Evolutionary conservation across 2,888 invertebrate genomes (phyloP).

Genomic region (Auanema sp.): DNA sequence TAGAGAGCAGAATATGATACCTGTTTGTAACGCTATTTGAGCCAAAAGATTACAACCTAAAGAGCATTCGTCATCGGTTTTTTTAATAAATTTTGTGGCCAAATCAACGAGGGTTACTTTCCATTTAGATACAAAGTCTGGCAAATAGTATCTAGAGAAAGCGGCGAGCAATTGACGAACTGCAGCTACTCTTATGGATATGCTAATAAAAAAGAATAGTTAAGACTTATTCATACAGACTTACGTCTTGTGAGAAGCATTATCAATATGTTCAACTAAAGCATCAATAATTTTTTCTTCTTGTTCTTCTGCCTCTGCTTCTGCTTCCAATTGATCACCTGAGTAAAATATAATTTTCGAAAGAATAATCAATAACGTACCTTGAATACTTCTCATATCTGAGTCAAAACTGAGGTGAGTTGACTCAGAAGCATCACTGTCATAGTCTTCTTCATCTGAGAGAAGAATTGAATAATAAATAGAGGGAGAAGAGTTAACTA

Average conservation of each 20-base stretch:
- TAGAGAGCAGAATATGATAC: conserved; percentile 61
- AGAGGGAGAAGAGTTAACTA: not conserved
- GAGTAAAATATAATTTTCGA: conserved; percentile 5
- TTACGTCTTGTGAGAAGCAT: conserved; percentile 80
- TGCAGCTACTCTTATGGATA: conserved; percentile 76
- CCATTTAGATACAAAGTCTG: conserved; percentile 29
- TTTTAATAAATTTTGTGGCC: conserved; percentile 31
- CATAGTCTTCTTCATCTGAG: conserved; percentile 30
- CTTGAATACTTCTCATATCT: conserved; percentile 40
- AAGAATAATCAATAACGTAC: conserved; percentile 7
- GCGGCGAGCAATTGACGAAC: conserved; percentile 31
- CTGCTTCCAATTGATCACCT: conserved; percentile 28
- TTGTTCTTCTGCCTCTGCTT: conserved; percentile 45
- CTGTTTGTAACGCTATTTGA: conserved; percentile 81
- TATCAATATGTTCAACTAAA: conserved; percentile 82
- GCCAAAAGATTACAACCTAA: conserved; percentile 71
- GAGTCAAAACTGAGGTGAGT: conserved; percentile 43
- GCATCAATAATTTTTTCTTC: conserved; percentile 41
- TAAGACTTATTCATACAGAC: not conserved
- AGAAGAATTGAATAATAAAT: not conserved
- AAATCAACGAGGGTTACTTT: conserved; percentile 28
- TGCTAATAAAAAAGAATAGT: conserved; percentile 64
- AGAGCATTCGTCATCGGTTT: conserved; percentile 36
- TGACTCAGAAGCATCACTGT: conserved; percentile 28
- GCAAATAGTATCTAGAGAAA: conserved; percentile 31